Conservation (phyloP, 2,888 invertebrate species). For the Xanthia togata region DNA sequence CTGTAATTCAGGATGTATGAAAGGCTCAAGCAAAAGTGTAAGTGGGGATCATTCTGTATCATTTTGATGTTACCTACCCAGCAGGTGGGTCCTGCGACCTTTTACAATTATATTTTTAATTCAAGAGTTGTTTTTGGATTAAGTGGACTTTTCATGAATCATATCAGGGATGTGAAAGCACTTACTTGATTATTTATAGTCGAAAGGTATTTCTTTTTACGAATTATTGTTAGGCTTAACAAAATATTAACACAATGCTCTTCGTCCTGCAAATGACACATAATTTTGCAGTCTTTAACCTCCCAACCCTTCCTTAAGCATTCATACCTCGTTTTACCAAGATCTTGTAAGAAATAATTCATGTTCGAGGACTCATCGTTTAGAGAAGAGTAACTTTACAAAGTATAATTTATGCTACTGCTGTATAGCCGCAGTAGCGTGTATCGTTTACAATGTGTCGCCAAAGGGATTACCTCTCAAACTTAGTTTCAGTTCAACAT, state of each 20-base stretch:
- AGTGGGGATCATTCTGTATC: slow-evolving; percentile 58
- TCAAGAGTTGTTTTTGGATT: slow-evolving; percentile 55
- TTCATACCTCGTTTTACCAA: slow-evolving; percentile 2
- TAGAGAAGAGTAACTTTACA: slow-evolving; percentile 18
- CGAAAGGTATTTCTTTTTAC: neutral
- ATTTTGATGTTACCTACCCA: slow-evolving; percentile 57
- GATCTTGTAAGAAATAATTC: slow-evolving; percentile 17
- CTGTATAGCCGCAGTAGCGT: too few relatives aligned
- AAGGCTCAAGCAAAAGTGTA: slow-evolving; percentile 57
- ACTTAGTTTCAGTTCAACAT: slow-evolving; percentile 59
- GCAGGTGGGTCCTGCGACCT: slow-evolving; percentile 57
- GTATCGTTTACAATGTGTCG: slow-evolving; percentile 37
- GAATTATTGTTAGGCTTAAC: neutral
- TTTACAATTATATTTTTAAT: slow-evolving; percentile 61
- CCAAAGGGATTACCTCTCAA: slow-evolving; percentile 52
- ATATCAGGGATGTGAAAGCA: slow-evolving; percentile 40
- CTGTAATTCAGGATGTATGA: slow-evolving; percentile 42
- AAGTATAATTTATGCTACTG: slow-evolving; percentile 40
- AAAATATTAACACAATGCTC: neutral
- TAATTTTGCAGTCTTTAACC: neutral
- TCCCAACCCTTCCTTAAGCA: neutral
- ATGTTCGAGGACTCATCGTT: slow-evolving; percentile 25
- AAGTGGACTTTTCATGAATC: slow-evolving; percentile 51
- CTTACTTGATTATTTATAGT: slow-evolving; percentile 50
- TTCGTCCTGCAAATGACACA: neutral